These are phyloP conservation scores for Cyanocitta stelleri DNA, from an alignment of 2,113 vertebrate species.

Conservation along the genomic window DNA sequence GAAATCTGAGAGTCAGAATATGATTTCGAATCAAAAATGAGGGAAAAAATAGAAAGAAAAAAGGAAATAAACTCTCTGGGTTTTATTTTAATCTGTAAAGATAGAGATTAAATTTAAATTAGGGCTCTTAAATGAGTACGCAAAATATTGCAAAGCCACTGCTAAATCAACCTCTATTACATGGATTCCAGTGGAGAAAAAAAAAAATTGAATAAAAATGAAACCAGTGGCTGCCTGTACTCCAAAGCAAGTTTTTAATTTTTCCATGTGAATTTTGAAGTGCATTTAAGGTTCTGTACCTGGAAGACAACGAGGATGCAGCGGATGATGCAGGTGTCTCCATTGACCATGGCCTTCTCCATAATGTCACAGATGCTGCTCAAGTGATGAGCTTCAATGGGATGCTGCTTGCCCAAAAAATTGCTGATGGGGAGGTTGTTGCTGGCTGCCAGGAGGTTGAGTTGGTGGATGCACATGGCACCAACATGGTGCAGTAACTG, in stretches of 20 bases:
- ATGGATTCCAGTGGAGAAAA: neutral
- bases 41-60: fast-evolving
- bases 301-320: slow-evolving; percentile 97
- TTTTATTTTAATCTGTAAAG: neutral
- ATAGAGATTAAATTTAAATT: neutral
- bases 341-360: slow-evolving; percentile 98
- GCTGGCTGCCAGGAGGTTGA: slow-evolving; percentile 90
- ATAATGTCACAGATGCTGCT: slow-evolving; percentile 98
- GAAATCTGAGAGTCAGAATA: neutral
- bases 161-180: neutral
- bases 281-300: slow-evolving; percentile 64
- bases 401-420: slow-evolving; percentile 92
- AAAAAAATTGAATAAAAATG: neutral
- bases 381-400: slow-evolving; percentile 92
- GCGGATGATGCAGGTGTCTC: slow-evolving; percentile 93
- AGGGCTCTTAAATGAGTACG: neutral
- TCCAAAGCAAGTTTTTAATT: neutral
- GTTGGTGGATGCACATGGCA: slow-evolving; percentile 98
- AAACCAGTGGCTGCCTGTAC: neutral
- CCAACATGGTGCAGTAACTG: slow-evolving; percentile 96
- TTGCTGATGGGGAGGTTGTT: slow-evolving; percentile 85
- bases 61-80: neutral
- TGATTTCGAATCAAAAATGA: neutral
- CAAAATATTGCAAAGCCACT: neutral
- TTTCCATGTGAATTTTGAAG: neutral